Evolutionary conservation across 2,888 invertebrate species (phyloP), one percentile per base, ranked within the genome.

Genomic region (Eupithecia pulchellata): DNA sequence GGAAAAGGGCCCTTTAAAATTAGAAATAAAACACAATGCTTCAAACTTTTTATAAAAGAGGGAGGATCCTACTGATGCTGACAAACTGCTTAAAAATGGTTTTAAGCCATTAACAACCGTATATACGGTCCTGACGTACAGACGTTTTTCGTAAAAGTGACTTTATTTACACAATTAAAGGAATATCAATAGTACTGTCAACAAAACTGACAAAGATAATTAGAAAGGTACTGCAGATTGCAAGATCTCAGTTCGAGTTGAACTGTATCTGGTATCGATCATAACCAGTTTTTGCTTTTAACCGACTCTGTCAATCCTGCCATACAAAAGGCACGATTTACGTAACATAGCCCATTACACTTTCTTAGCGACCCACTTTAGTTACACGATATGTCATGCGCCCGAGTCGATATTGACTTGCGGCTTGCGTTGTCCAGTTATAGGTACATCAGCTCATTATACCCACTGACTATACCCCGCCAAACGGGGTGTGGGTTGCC

Each of bases 331-430:
- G 11, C 42, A 47, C 52, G 60, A 52, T 66, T 69, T 67, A 72
- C 64, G 69, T 74, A 68, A 70, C 36, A n/a, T 32, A 32, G 29
- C 42, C 13, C 25, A 47, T 47, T 63, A 63, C 64, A 74, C 72
- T 77, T 77, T 77, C 77, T 71, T 66, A 72, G 57, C 74, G 76
- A 70, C 78, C 78, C 42, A 78, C 73, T 70, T 76, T 60, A 25
- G 71, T 55, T 68, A 66, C 69, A 65, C 58, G 74, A 75, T 74
- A 77, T 72, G 76, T 76, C 76, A 75, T 72, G 73, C 66, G 64
- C 68, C 60, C 64, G 14, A 61, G 67, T 20, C 13, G 52, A n/a
- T 36, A 14, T 52, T 30, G 52, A 29, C 20, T 34, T 55, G n/a
- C 32, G 17, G 42, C 2, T 30, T 47, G 29, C 14, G 52, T 30